These are phyloP conservation scores for Cantharis nigra DNA, from an alignment of 2,888 invertebrate species.

Conservation along the genomic window DNA sequence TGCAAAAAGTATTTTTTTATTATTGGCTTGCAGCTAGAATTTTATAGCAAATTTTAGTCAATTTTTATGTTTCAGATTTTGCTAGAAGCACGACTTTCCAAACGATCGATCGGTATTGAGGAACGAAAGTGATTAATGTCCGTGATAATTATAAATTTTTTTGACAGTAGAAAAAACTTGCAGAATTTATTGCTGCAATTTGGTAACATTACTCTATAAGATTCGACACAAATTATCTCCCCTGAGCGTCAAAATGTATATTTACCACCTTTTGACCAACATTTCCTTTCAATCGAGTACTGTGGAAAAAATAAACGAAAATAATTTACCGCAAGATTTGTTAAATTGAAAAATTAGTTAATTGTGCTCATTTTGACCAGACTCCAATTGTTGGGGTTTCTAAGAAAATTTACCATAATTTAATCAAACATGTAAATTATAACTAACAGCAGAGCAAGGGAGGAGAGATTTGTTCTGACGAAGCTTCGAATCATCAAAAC, in stretches of 20 bases:
- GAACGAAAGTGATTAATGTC: background rate
- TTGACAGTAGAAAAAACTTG: slow-evolving; percentile 1
- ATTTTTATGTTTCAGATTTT: background rate
- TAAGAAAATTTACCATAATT: background rate
- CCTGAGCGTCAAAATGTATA: slow-evolving; percentile 23
- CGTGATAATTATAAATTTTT: background rate
- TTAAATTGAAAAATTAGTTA: background rate
- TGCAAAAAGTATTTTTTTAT: slow-evolving; percentile 18
- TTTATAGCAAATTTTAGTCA: background rate
- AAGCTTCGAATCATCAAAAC: background rate
- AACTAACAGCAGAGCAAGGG: background rate
- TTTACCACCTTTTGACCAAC: slow-evolving; percentile 19
- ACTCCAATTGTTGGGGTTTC: background rate
- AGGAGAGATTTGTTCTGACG: background rate
- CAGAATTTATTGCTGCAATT: slow-evolving; percentile 28
- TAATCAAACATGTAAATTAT: background rate
- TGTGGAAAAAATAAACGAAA: background rate
- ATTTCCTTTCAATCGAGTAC: slow-evolving; percentile 7
- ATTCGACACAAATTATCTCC: slow-evolving; percentile 36
- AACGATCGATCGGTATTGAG: background rate
- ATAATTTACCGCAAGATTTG: background rate
- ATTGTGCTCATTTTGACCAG: background rate
- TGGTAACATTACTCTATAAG: slow-evolving; percentile 30
- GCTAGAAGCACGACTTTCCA: background rate
- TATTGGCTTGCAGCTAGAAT: slow-evolving; percentile 19